Evolutionary conservation across 2,113 vertebrate genomes (phyloP), one percentile per base, ranked within the genome.

Genomic region (Suricata suricatta): DNA sequence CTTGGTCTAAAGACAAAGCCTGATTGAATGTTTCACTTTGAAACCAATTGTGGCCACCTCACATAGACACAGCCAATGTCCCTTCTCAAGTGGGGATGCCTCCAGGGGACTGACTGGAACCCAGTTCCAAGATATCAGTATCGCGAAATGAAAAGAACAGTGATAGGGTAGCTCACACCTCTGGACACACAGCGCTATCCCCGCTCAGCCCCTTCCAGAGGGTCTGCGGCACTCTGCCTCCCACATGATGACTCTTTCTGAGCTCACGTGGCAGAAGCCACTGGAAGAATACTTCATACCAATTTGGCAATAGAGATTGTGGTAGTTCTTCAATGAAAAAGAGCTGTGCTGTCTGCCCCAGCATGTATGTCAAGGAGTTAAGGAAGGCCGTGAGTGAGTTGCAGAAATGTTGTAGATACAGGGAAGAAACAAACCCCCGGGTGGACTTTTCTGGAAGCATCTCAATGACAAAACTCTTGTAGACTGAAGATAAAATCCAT

Each of bases 101-200:
- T 71, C 80, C 27, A 52, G 33, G 94, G 92, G 68, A 80, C 72
- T 44, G 64, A 84, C 72, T 50, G 57, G 76, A 85, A 64, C 35
- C 64, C 69, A 15, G 64, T 94, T 88, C 83, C 25, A 93, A 88
- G 76, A 93, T 93, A 93, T 95, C 84, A 54, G n/a, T 94, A 94
- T 17, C 1, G 11, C 74, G 83, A 82, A 82, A 60, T 52, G 52
- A 95, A 87, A 91, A 88, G 76, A 69, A n/a, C 11, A 29, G 23
- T 13, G 52, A 86, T 33, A 27, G 50, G 41, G n/a, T 27, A 29
- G 33, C 90, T 85, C 27, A 29, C n/a, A 57, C 9, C 52, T 35
- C 16, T n/a, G 5, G 50, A 50, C 50, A 50, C 23, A 2, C 11
- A 57, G 52, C 7, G 3, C 31, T 47, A 47, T 72, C 77, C 29